Base-by-base conservation (phyloP, 2,888 invertebrate genomes). In the Chrysolina americana region DNA sequence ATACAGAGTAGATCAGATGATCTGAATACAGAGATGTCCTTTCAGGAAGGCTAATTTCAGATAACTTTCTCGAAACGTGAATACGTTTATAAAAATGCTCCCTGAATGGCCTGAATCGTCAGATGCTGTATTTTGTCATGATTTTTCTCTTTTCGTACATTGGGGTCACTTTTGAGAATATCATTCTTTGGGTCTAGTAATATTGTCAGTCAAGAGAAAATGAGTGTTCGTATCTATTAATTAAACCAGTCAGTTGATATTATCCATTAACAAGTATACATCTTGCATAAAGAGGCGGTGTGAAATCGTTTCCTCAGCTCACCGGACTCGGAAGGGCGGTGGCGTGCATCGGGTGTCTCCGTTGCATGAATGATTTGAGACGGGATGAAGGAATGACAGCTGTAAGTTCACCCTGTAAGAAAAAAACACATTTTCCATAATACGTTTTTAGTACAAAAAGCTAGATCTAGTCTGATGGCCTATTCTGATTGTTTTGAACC, bases 301-400 rank as follows among this genome's bases (percentile, higher is more conserved):
- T 8, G 23, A 56, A 48, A 44, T 19, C 41, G 19, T 41, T 19
- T 28, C 62, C 48, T 48, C 41, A 44, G 59, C 59, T 59, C 8
- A 28, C 71, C 8, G 83, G 82, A 79, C 81, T 84, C 36, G 85
- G 84, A 19, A 83, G 79, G 48, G 85, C 81, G 17, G 86, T 78
- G 62, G 86, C 82, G 76, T 86, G 86, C 77, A 84, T 85, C 3
- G 87, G 87, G 77, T 87, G 87, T 74, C 89, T 82, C 69, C 89
- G 83, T 77, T 86, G 86, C 83, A 89, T 87, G 76, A 89, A 89
- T 5, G 87, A 87, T 76, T 85, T 86, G 64, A 89, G 81, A 64
- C 88, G 83, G 19, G 84, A 81, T 19, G 88, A 87, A 21, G 88
- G 85, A 73, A 89, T 88, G 41, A 84, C 65, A 19, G 79, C 72